Evolutionary conservation across 1,140 invertebrate genomes (phyloP).

Genomic region (Sogatella furcifera): DNA sequence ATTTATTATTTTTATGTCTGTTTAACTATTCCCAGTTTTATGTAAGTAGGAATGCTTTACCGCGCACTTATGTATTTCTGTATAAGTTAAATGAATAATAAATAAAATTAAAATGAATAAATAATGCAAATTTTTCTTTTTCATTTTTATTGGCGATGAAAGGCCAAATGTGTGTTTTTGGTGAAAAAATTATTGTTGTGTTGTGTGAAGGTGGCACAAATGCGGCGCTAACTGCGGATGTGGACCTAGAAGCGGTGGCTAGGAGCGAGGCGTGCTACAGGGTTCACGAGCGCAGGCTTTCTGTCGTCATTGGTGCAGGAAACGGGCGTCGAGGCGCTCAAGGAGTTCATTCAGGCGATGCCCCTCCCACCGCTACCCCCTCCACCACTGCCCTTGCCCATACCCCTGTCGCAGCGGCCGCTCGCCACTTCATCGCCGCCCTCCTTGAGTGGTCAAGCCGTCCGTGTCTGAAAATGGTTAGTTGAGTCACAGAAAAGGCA

Average conservation of each 20-base stretch:
- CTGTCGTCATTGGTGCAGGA: constrained; percentile 75
- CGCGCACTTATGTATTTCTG: no score
- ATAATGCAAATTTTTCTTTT: no score
- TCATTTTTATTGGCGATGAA: no score
- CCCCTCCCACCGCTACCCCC: not conserved
- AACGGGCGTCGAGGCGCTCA: constrained; percentile 65
- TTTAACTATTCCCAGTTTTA: no score
- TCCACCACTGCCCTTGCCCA: constrained; percentile 8
- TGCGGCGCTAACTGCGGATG: constrained; percentile 62
- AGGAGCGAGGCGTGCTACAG: constrained; percentile 52
- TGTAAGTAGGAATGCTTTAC: no score
- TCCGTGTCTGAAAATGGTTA: constrained; percentile 49
- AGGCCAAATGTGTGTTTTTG: no score
- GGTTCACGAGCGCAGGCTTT: constrained; percentile 90
- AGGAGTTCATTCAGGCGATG: constrained; percentile 43
- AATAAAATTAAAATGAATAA: no score
- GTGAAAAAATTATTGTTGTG: no score
- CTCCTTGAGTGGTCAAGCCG: constrained; percentile 63
- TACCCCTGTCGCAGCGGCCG: constrained; percentile 32
- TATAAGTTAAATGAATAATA: no score
- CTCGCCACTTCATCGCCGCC: constrained; percentile 48
- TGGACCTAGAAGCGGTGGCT: constrained; percentile 58
- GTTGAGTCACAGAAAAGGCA: no score
- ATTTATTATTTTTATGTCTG: no score
- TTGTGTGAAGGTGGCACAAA: constrained; percentile 51